Base-by-base conservation (phyloP, 2,797 vertebrate genomes). In the Pachyuromys duprasi region DNA sequence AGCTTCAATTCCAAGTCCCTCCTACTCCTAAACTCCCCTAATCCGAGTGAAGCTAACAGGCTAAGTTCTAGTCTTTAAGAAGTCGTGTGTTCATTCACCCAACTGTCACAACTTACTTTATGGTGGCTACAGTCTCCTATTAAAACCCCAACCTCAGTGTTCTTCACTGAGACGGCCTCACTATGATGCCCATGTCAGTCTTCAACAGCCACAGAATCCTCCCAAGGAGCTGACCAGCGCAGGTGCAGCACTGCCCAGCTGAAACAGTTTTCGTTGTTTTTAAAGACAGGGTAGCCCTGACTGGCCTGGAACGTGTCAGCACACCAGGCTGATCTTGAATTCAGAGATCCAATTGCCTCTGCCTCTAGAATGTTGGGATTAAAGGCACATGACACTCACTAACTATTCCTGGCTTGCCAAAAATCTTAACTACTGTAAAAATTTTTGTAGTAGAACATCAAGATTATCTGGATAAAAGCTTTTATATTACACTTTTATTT, bases 401-500 rank as follows among this genome's bases (percentile, higher is more conserved):
- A 39, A 49, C 55, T 17, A 65, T 49, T 24, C 20, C 57, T 72
- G 36, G 55, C 24, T 74, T 31, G 28, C 15, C 53, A 70, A 93
- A 95, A 62, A 74, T 65, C 92, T 94, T 42, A 94, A 94, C 81
- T 91, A 15, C 67, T 8, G 55, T 53, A 81, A 95, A 96, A 53
- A 92, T n/a, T 79, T 95, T 90, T 65, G 95, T 31, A 65, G 53
- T 92, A 97, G 94, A 97, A 98, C 89, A 98, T 36, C 92, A 98
- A 97, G 94, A 97, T 97, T 95, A 90, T 96, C 97, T 97, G 96
- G 89, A 87, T 97, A 95, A 96, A 93, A 96, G 97, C 97, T 98
- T 98, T 99, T 99, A 99, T 98, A 98, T 98, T 98, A 99, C 98
- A 98, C 98, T 98, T 99, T 99, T 99, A 99, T 99, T 99, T 99